Conservation (phyloP, 2,113 vertebrate species). For the Chitala chitala region DNA sequence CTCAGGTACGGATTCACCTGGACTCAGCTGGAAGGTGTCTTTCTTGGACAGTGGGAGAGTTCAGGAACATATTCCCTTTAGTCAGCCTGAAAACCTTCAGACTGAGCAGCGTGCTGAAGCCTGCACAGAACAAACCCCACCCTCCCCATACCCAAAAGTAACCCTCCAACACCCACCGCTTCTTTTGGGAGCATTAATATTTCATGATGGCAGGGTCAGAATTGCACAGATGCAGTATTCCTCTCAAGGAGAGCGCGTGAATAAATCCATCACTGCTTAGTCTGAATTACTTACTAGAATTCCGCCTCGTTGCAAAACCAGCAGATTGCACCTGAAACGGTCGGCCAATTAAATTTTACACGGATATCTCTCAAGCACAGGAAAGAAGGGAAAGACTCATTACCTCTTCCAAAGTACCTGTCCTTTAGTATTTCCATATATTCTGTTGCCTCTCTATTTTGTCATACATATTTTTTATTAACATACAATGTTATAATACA, state of each 20-base stretch:
- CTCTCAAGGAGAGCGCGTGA: neutral
- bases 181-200: conserved; percentile 4
- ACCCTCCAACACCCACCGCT: neutral
- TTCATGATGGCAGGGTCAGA: conserved; percentile 1
- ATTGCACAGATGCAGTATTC: neutral
- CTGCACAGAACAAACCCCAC: neutral
- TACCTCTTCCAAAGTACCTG: neutral
- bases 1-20: neutral
- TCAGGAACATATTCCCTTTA: too few species aligned
- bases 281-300: neutral
- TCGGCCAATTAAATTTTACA: conserved; percentile 20
- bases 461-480: neutral
- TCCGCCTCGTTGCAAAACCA: neutral
- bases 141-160: too few species aligned
- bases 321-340: neutral
- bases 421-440: neutral
- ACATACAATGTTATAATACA: neutral
- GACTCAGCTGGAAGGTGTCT: neutral
- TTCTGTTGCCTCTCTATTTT: neutral
- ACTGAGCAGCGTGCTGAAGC: neutral
- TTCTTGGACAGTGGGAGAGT: neutral
- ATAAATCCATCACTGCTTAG: neutral
- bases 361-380: neutral
- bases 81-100: neutral
- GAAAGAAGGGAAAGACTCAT: neutral